Evolutionary conservation across 2,888 invertebrate species (phyloP).

Genomic region (Saturnia japonica): DNA sequence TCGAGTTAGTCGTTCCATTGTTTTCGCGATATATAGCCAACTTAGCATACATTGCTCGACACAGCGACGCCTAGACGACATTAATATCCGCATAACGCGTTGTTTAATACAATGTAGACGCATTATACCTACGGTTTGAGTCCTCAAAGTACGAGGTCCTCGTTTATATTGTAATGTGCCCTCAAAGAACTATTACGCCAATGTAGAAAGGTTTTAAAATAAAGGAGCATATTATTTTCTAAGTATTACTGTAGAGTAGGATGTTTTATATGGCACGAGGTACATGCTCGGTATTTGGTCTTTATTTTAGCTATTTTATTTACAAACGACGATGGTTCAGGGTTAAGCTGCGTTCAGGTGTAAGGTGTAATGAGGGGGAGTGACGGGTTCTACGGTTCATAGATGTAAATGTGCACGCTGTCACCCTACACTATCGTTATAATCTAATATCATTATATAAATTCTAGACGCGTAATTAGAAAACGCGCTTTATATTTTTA

Average conservation of each 20-base stretch:
- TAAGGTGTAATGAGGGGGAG: no score
- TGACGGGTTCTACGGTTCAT: no score
- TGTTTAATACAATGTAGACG: slow-evolving; percentile 45
- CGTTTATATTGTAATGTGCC: slow-evolving; percentile 42
- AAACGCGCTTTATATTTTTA: no score
- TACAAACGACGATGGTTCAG: not conserved
- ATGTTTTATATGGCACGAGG: slow-evolving; percentile 17
- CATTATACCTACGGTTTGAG: slow-evolving; percentile 42
- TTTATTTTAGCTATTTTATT: slow-evolving; percentile 16
- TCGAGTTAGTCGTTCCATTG: slow-evolving; percentile 43
- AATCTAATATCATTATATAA: no score
- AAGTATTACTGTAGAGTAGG: slow-evolving; percentile 27
- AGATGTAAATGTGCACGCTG: no score
- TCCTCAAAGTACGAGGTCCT: not conserved
- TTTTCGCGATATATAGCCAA: slow-evolving; percentile 38
- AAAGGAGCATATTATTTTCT: slow-evolving; percentile 7
- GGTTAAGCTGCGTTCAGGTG: no score
- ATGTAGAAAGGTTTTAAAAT: slow-evolving; percentile 38
- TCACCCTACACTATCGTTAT: no score
- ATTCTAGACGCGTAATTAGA: no score
- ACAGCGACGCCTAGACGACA: slow-evolving; percentile 43
- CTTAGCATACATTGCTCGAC: slow-evolving; percentile 37
- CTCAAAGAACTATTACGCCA: slow-evolving; percentile 44
- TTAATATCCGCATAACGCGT: slow-evolving; percentile 46
- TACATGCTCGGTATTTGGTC: slow-evolving; percentile 20